A percentile compares a stretch with the other conserved stretches of the same genome.
These are phyloP conservation scores for Delphinus delphis DNA, from an alignment of 2,113 vertebrate genomes.

Conservation along the genomic window DNA sequence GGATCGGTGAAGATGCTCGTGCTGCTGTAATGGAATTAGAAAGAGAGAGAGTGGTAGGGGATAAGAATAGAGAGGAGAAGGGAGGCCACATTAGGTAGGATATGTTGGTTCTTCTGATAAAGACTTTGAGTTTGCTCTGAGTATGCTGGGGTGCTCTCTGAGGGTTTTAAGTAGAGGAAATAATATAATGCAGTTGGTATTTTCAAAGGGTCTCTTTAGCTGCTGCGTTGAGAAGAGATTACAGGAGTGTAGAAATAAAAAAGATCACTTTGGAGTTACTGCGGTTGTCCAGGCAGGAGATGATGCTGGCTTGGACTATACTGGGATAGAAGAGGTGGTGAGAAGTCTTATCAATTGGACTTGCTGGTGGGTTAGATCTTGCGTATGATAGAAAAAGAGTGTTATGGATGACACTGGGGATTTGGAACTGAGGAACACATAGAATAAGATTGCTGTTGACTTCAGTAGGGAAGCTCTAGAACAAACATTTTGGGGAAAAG, in stretches of 20 bases:
- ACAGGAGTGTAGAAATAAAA: neutral
- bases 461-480: neutral
- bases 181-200: neutral
- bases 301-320: neutral
- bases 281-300: neutral
- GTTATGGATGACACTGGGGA: neutral
- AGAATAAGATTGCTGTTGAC: neutral
- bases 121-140: neutral
- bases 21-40: neutral
- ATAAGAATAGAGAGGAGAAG: neutral
- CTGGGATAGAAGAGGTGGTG: neutral
- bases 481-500: neutral
- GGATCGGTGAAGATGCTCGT: neutral
- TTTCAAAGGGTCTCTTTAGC: neutral
- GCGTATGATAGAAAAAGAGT: neutral
- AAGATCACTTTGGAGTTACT: neutral
- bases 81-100: neutral
- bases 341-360: neutral
- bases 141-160: neutral
- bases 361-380: neutral
- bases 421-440: neutral
- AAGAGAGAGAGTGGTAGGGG: neutral
- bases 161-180: neutral
- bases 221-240: neutral
- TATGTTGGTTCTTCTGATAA: neutral